phyloP scores from a whole-genome alignment of 2,888 invertebrate species.

The Cephus spinipes region DNA sequence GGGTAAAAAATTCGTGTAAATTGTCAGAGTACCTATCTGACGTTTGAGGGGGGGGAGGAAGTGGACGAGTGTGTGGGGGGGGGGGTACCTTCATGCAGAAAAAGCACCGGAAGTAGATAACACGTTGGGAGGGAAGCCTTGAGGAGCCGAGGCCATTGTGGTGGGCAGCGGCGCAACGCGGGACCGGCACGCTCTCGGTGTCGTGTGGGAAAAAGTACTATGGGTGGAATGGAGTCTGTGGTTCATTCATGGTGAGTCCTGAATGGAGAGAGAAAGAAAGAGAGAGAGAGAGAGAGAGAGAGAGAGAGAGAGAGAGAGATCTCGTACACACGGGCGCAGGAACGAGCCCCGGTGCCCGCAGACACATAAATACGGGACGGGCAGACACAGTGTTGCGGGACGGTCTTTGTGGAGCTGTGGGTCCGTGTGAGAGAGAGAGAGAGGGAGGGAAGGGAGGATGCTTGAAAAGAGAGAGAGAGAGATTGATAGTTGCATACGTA shows the following conservation, averaged over 20 bases:
- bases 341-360: not conserved
- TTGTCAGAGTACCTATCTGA: not conserved
- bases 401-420: too few relatives aligned
- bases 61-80: not conserved
- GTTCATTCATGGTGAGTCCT: conserved; percentile 52
- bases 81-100: not conserved
- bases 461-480: not conserved
- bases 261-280: conserved; percentile 38
- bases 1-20: not conserved
- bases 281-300: conserved; percentile 2
- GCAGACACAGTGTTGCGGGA: too few relatives aligned
- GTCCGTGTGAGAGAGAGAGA: conserved; percentile 31
- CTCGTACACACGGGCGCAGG: conserved; percentile 10
- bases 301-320: conserved; percentile 11
- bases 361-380: not conserved
- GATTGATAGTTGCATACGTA: too few relatives aligned
- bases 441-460: conserved; percentile 22
- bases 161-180: conserved; percentile 6
- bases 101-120: not conserved
- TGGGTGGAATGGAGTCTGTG: conserved; percentile 44
- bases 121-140: not conserved
- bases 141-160: not conserved
- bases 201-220: conserved; percentile 45
- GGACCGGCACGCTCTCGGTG: conserved; percentile 11
- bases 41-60: not conserved